Percentiles rank a stretch among this genome's conserved stretches.
phyloP scores from a whole-genome alignment of 1,140 invertebrate genomes.

The Drosophila saltans region DNA sequence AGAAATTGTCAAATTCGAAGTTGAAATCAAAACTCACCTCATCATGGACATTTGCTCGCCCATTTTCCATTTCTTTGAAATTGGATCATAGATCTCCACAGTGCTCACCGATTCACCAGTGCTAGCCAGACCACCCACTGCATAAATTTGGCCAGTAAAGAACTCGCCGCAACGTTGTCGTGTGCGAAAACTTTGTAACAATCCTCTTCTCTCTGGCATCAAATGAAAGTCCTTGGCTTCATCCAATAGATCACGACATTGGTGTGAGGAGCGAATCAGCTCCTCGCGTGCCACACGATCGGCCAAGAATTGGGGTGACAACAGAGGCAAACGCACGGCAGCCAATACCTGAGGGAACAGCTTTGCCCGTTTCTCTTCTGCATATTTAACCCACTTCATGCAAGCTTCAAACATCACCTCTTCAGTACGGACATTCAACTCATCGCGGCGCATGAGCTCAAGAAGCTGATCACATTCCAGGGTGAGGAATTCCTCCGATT shows the following conservation, averaged over 20 bases:
- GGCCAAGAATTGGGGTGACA: slow-evolving; percentile 92
- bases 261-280: slow-evolving; percentile 89
- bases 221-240: slow-evolving; percentile 93
- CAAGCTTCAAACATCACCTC: slow-evolving; percentile 93
- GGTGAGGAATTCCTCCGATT: slow-evolving; percentile 90
- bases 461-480: slow-evolving; percentile 86
- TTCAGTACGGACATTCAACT: slow-evolving; percentile 89
- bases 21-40: slow-evolving; percentile 74
- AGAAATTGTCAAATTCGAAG: background rate
- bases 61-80: slow-evolving; percentile 88
- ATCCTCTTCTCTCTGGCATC: slow-evolving; percentile 90
- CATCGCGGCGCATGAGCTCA: slow-evolving; percentile 90
- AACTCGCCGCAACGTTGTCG: slow-evolving; percentile 90
- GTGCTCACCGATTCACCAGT: slow-evolving; percentile 93
- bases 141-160: slow-evolving; percentile 92
- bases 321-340: slow-evolving; percentile 90
- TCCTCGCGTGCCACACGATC: slow-evolving; percentile 94
- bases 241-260: slow-evolving; percentile 92
- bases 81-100: slow-evolving; percentile 93
- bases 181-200: slow-evolving; percentile 90
- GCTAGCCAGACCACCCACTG: slow-evolving; percentile 93
- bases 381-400: slow-evolving; percentile 92
- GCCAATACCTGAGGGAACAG: slow-evolving; percentile 89
- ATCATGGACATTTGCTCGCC: slow-evolving; percentile 94
- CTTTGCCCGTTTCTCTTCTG: slow-evolving; percentile 85